Base-by-base conservation (phyloP, 2,797 vertebrate species). In the Enteromius afrohamiltoni region DNA sequence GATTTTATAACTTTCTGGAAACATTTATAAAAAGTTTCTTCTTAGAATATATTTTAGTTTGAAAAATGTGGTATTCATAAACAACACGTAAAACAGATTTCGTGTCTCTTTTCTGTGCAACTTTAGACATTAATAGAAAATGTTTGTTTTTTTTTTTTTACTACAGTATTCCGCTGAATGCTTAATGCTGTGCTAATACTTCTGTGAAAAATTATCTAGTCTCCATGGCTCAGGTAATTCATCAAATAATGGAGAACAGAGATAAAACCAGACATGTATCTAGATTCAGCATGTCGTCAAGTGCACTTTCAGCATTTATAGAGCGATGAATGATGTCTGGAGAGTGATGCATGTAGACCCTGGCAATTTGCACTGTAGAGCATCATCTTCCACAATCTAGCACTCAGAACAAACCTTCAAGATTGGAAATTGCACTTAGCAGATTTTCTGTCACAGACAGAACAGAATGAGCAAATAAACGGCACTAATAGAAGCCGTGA, bases 341-440 rank as follows among this genome's bases (percentile, higher is more conserved):
- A 77, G n/a, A 77, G 75, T 26, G 75, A 47, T 42, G 71, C 62
- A 64, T 31, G 14, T 16, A 31, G 29, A 68, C 34, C 37, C 9
- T 68, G 19, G 2, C n/a, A 26, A 2, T 70, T 70, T 47, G 68
- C 21, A 16, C 40, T 64, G 23, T 60, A 17, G 9, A n/a, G 34
- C 68, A 45, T 77, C 76, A 21, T 77, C 58, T 60, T 64, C 37
- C 17, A 29, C 37, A 77, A 64, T 21, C 16, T 19, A 31, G 26
- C 58, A 21, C 37, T 77, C 47, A 34, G 49, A 53, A 53, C 19
- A 13, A 55, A 55, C 49, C 49, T 6, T 1, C 23, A 47, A 8
- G 76, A 64, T 8, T 77, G 58, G 23, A 64, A 77, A 77, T n/a
- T 64, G 76, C 40, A 75, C 49, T n/a, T 55, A n/a, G 71, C 71